These are phyloP conservation scores for Oasisia sp. DNA, from an alignment of 2,888 invertebrate genomes.

Conservation along the genomic window DNA sequence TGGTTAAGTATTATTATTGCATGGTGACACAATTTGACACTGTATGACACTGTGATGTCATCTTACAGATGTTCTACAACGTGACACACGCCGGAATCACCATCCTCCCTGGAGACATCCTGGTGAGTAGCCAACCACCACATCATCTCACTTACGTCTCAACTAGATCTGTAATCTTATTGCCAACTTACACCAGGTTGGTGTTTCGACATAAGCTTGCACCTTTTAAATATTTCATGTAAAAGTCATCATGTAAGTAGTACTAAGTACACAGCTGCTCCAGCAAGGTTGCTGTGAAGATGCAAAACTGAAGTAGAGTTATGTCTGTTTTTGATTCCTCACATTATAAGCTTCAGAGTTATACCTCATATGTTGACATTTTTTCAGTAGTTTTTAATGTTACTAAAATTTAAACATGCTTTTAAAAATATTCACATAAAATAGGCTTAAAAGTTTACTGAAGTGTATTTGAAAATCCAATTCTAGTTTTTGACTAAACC, in stretches of 20 bases:
- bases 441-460: too few relatives aligned
- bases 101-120: constrained; percentile 55
- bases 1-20: not conserved
- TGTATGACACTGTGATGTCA: not conserved
- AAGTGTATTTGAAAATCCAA: too few relatives aligned
- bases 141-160: not conserved
- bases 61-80: constrained; percentile 64
- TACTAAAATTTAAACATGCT: too few relatives aligned
- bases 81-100: constrained; percentile 53
- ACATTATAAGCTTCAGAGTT: too few relatives aligned
- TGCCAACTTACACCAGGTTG: not conserved
- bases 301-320: too few relatives aligned
- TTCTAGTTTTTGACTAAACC: too few relatives aligned
- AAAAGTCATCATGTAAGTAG: not conserved
- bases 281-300: too few relatives aligned
- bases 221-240: not conserved
- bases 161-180: not conserved
- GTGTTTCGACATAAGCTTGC: not conserved
- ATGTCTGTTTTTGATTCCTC: too few relatives aligned
- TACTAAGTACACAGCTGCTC: too few relatives aligned
- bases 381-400: too few relatives aligned
- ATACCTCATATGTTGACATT: too few relatives aligned
- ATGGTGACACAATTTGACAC: not conserved
- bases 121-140: constrained; percentile 45
- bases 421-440: too few relatives aligned